These are phyloP conservation scores for Anastatus disparis DNA, from an alignment of 1,140 invertebrate species.

Conservation along the genomic window DNA sequence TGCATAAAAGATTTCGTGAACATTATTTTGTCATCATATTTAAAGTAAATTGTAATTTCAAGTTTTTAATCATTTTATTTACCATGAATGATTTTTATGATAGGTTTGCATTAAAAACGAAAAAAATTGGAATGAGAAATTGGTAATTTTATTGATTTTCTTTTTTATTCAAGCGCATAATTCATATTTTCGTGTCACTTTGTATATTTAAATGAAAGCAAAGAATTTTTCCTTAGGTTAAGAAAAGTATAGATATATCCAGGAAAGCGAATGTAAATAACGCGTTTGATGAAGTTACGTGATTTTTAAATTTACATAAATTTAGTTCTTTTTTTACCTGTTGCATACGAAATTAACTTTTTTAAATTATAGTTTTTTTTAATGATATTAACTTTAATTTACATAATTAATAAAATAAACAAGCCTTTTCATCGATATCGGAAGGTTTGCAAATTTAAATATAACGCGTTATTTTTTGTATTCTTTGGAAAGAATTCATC, in stretches of 20 bases:
- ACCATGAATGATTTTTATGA: too few species aligned
- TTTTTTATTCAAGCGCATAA: constrained; percentile 20
- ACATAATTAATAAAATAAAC: too few species aligned
- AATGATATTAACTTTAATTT: too few species aligned
- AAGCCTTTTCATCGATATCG: too few species aligned
- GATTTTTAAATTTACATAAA: constrained; percentile 10
- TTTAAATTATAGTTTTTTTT: background rate
- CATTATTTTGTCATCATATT: background rate
- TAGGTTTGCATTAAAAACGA: background rate
- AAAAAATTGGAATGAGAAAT: background rate
- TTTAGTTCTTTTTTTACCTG: constrained; percentile 2
- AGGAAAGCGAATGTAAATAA: background rate
- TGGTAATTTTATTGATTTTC: constrained; percentile 11
- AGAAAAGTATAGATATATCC: background rate
- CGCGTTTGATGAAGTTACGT: background rate
- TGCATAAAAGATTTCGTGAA: background rate
- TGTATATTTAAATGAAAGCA: background rate
- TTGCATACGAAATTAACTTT: constrained; percentile 10
- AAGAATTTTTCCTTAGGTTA: background rate
- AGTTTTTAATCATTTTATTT: background rate
- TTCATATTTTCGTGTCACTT: constrained; percentile 2
- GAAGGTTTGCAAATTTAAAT: too few species aligned
- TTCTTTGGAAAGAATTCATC: too few species aligned
- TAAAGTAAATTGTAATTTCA: too few species aligned
- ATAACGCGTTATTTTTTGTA: too few species aligned